phyloP scores from a whole-genome alignment of 2,113 vertebrate genomes.

The Eudyptes chrysolophus region DNA sequence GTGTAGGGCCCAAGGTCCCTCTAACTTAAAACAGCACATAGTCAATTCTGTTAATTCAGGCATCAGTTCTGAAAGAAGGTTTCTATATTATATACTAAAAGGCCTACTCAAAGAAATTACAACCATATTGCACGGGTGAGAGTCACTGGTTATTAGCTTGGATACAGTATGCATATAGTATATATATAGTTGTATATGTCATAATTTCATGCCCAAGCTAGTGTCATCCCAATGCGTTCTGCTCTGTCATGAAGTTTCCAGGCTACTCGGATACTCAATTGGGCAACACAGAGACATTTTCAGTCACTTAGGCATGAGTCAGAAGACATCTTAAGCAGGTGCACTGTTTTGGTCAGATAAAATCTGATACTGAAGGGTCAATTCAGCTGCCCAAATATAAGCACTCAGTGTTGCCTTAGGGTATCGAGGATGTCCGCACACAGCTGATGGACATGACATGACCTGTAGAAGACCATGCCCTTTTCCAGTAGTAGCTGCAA shows the following conservation, averaged over 20 bases:
- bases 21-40: background rate
- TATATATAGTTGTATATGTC: too few relatives aligned
- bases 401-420: accelerated
- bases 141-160: background rate
- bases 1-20: background rate
- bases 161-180: background rate
- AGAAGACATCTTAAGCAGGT: background rate
- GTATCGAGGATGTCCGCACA: accelerated
- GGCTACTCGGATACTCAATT: background rate
- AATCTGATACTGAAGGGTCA: background rate
- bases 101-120: background rate
- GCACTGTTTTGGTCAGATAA: background rate
- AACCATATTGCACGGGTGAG: accelerated
- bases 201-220: background rate
- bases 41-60: background rate
- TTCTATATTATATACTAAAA: background rate
- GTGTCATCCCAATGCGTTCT: background rate
- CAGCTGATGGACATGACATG: background rate
- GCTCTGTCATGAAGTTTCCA: background rate
- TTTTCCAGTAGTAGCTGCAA: background rate
- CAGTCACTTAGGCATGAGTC: background rate
- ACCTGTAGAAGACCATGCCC: background rate
- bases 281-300: background rate
- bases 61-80: background rate
- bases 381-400: background rate